Evolutionary conservation across 2,113 vertebrate genomes (phyloP).

Genomic region (Reinhardtius hippoglossoides): DNA sequence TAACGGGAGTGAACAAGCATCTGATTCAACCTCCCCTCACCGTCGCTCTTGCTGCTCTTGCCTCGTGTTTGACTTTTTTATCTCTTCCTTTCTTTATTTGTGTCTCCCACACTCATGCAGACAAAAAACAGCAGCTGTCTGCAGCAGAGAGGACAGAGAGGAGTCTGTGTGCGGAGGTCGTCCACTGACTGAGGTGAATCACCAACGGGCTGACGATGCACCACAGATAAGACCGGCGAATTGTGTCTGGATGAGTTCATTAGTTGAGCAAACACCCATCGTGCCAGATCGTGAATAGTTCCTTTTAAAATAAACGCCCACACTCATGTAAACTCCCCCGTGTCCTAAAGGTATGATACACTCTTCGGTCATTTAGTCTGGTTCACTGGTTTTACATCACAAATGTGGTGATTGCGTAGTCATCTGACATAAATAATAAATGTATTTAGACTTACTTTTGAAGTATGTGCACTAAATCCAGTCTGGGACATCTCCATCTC

Average conservation of each 20-base stretch:
- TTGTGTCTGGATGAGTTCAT: slow-evolving; percentile 22
- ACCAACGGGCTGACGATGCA: slow-evolving; percentile 31
- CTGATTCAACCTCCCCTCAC: slow-evolving; percentile 28
- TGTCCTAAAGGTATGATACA: slow-evolving; percentile 4
- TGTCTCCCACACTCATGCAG: slow-evolving; percentile 12
- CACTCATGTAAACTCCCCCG: neutral
- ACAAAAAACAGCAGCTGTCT: slow-evolving; percentile 21
- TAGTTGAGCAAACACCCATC: slow-evolving; percentile 8
- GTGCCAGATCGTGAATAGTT: neutral
- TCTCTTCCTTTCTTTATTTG: neutral
- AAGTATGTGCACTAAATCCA: slow-evolving; percentile 95
- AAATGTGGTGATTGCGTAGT: neutral
- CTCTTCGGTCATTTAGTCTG: neutral
- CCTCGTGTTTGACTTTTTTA: neutral
- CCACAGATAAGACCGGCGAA: slow-evolving; percentile 20
- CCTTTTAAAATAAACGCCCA: neutral
- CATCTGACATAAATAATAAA: neutral
- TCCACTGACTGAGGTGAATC: slow-evolving; percentile 42
- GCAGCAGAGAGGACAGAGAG: slow-evolving; percentile 17
- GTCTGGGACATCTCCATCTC: slow-evolving; percentile 98
- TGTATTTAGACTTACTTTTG: slow-evolving; percentile 84
- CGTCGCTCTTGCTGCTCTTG: neutral
- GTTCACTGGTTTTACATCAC: neutral
- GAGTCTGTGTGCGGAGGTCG: slow-evolving; percentile 26
- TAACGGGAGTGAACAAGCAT: slow-evolving; percentile 4